These are phyloP conservation scores for Lepus oiostolus DNA, from an alignment of 2,797 vertebrate genomes.

Conservation along the genomic window DNA sequence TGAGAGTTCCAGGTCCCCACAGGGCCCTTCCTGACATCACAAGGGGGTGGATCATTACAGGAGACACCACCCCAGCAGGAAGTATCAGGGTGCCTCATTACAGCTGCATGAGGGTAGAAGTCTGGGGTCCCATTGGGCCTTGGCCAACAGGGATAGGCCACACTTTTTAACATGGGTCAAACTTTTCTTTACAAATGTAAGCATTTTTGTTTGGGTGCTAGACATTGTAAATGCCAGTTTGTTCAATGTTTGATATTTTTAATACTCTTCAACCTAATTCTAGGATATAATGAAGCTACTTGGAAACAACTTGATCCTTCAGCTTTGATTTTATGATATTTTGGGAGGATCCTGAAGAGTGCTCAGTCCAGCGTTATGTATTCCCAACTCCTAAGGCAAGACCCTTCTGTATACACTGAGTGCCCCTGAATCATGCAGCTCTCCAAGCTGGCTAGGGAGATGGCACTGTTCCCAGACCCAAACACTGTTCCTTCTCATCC, in stretches of 20 bases:
- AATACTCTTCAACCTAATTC: neutral
- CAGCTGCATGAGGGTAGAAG: neutral
- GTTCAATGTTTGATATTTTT: neutral
- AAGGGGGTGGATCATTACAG: too few relatives aligned
- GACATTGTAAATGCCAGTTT: neutral
- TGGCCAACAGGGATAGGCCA: neutral
- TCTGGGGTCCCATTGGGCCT: neutral
- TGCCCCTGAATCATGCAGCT: neutral
- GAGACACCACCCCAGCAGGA: neutral
- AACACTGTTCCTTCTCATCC: neutral
- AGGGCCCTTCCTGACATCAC: neutral
- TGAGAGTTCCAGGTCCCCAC: neutral
- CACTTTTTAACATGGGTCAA: neutral
- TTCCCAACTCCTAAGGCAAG: neutral
- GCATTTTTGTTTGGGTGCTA: neutral
- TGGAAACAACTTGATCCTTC: slow-evolving; percentile 10
- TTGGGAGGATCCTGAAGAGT: neutral
- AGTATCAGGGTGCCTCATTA: neutral
- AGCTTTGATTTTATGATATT: neutral
- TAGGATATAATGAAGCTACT: neutral
- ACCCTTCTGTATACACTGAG: neutral
- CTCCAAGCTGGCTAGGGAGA: neutral
- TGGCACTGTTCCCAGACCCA: neutral
- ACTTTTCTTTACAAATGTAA: neutral
- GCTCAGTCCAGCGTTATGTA: neutral